Evolutionary conservation across 2,113 vertebrate genomes (phyloP).

Genomic region (Peromyscus leucopus): DNA sequence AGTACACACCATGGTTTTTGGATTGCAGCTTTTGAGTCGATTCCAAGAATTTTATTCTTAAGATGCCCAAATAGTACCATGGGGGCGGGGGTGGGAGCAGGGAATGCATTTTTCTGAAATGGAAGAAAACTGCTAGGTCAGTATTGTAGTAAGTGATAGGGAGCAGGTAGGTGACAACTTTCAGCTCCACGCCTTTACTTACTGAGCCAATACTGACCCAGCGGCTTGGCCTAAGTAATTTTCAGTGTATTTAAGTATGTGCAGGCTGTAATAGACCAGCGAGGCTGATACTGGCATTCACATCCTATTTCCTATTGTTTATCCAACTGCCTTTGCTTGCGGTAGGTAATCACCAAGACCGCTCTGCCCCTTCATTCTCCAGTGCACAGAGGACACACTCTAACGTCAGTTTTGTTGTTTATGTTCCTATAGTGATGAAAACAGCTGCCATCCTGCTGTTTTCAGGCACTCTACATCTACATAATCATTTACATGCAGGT

Average conservation of each 20-base stretch:
- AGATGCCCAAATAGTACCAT: background rate
- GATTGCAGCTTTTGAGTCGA: slow-evolving; percentile 55
- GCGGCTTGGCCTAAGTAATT: background rate
- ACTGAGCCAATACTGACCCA: background rate
- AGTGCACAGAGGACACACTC: background rate
- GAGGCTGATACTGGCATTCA: background rate
- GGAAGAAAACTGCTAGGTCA: background rate
- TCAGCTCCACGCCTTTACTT: background rate
- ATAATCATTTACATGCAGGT: background rate
- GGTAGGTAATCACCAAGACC: background rate
- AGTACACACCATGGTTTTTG: slow-evolving; percentile 21
- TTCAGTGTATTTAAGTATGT: background rate
- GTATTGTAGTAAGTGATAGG: background rate
- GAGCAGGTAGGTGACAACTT: background rate
- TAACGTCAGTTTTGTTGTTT: background rate
- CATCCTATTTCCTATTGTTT: background rate
- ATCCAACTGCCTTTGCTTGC: background rate
- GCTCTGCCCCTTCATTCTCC: background rate
- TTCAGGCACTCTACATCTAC: background rate
- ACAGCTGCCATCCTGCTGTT: background rate
- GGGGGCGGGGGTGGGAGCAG: background rate
- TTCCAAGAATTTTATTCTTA: slow-evolving; percentile 69
- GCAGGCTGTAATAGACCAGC: background rate
- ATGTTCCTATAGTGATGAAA: background rate
- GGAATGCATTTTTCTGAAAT: background rate